Evolutionary conservation across 30 jellyfish, hydroid and myxozoan species (phyloP).

Genomic region (Aurelia aurita complex sp. Pacific): DNA sequence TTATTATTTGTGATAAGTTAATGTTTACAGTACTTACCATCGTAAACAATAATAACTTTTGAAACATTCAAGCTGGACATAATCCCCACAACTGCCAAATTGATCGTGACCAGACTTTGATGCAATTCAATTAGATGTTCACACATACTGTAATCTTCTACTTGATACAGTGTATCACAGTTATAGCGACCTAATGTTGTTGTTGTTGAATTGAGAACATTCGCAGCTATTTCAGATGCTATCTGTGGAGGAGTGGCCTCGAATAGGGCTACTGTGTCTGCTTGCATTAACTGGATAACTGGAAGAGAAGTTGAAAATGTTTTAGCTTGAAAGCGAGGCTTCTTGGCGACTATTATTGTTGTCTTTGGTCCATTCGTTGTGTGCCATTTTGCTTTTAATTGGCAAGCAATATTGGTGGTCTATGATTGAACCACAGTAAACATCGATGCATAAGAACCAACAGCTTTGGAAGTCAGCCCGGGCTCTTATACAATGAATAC

Average conservation of each 20-base stretch:
- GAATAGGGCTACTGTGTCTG: slow-evolving; percentile 27
- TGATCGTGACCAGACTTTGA: slow-evolving; percentile 30
- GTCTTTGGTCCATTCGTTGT: no score
- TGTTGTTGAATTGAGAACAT: slow-evolving; percentile 43
- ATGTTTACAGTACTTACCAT: slow-evolving; percentile 24
- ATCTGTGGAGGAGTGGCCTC: slow-evolving; percentile 52
- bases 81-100: slow-evolving; percentile 34
- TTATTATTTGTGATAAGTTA: no score
- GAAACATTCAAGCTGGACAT: slow-evolving; percentile 18
- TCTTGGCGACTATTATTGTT: no score
- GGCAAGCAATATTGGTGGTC: no score
- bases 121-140: slow-evolving; percentile 27
- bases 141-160: slow-evolving; percentile 50
- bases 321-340: no score
- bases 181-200: slow-evolving; percentile 26
- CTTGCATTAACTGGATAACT: slow-evolving; percentile 33
- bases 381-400: no score
- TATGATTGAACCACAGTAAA: no score
- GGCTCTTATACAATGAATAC: no score
- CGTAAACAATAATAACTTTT: slow-evolving; percentile 35
- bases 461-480: no score
- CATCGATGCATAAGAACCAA: no score
- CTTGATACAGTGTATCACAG: slow-evolving; percentile 32
- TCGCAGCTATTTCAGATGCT: slow-evolving; percentile 60
- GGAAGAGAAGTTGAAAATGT: background rate